Evolutionary conservation across 2,888 invertebrate species (phyloP), one percentile per base, ranked within the genome.

Genomic region (Lordiphosa fenestrarum): DNA sequence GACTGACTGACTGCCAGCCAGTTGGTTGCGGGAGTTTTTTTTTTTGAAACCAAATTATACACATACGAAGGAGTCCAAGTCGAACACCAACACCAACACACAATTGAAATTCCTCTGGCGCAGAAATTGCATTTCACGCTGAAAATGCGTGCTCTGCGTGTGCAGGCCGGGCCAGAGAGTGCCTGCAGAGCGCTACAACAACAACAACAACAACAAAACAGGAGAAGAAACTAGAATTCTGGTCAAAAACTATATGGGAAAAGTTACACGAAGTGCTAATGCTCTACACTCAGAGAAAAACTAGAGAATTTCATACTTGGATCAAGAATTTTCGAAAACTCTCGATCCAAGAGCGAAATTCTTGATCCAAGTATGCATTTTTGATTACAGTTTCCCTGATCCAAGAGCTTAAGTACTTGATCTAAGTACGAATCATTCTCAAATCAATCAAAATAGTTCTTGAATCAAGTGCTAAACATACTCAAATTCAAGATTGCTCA

Each of bases 61-160:
- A 77, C 71, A 77, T 56, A 60, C 51, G 61, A 21, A 35, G 49
- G 44, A 30, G 44, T 44, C 37, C 50, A 30, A 59, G 66, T 25
- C 23, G 62, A 15, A 56, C 50, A 40, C 38, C 13, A 41, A 63
- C 75, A 74, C 80, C 76, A 74, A 63, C 75, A 74, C 74, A 82
- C 84, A 84, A 84, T 84, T 84, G 85, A 85, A 84, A 82, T 82
- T 85, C 85, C 86, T 85, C 66, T 68, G 73, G 85, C 75, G 84
- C 82, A 87, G 70, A 87, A 87, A 87, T 87, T 85, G 83, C 85
- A 87, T 87, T 87, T 87, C 87, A 87, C 87, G 87, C 86, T 87
- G 80, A 82, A 87, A 87, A 87, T 87, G 87, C 87, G 87, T 87
- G 87, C 86, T 87, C 86, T 87, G 87, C 87, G 87, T 87, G 87